Base-by-base conservation (phyloP, 2,113 vertebrate genomes). In the Sylvicapra grimmia region DNA sequence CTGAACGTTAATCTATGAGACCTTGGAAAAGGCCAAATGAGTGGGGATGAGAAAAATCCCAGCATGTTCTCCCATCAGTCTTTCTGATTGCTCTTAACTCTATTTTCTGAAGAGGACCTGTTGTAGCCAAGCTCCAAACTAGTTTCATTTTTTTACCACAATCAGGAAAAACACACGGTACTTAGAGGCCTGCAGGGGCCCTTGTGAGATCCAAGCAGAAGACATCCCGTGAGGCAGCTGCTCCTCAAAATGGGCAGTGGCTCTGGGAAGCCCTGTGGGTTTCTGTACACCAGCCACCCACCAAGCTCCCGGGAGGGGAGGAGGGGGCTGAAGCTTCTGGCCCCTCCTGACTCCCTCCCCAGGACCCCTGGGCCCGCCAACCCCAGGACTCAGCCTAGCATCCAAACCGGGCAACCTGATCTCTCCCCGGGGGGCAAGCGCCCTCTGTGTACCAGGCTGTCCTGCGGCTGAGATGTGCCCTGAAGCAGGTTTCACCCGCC, bases 1-100 rank as follows among this genome's bases (percentile, higher is more conserved):
- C 96, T 98, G 96, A 98, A 98, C 97, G 96, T 97, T 97, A 98
- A 97, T 88, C 98, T 91, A 97, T 96, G 94, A 97, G 97, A 97
- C 95, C 85, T 93, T 97, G 96, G 96, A 97, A 98, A 98, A 94
- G 88, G 95, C 96, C 97, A 96, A 97, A 97, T 98, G 96, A 98
- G 95, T 86, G 93, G 89, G 94, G 98, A 97, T 96, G 94, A 89
- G 96, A 96, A 98, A 97, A 98, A 90, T 94, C 83, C 85, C 96
- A 96, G 27, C 95, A 92, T 98, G 98, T 97, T 95, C 87, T 51
- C 75, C 97, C 97, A 97, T 98, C 97, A 89, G 40, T 97, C 91
- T 96, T 96, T 97, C 97, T 98, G 95, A 96, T 96, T 98, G 93
- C 97, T 97, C 92, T 98, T 98, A 98, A 98, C 98, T 98, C 96